phyloP scores from a whole-genome alignment of 2,113 vertebrate species.

The Onychostruthus taczanowskii region DNA sequence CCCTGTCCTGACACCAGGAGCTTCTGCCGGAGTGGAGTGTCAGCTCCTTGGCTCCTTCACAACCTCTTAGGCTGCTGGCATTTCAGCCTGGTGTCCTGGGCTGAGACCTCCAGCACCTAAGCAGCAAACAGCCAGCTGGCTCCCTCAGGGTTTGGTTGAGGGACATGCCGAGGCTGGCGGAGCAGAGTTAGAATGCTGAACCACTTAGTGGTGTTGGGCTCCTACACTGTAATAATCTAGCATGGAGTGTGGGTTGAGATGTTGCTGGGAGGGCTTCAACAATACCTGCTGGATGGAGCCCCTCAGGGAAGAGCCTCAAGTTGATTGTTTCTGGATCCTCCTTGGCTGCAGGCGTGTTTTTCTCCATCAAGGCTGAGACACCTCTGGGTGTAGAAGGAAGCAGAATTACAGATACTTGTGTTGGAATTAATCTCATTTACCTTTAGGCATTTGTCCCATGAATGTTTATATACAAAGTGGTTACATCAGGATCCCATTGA shows the following conservation, averaged over 20 bases:
- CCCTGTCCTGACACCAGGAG: background rate
- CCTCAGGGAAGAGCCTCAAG: fast-evolving
- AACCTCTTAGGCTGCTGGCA: background rate
- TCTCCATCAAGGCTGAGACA: background rate
- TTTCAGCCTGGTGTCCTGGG: background rate
- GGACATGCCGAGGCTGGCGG: background rate
- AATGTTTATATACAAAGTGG: background rate
- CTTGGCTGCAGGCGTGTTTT: background rate
- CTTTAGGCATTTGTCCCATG: background rate
- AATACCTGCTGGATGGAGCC: background rate
- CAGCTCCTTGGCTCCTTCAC: fast-evolving
- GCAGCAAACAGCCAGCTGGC: background rate
- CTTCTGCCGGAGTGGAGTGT: fast-evolving
- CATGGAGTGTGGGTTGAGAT: fast-evolving
- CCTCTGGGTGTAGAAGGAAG: background rate
- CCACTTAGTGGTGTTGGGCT: background rate
- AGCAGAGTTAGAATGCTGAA: background rate
- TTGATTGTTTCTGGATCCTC: background rate
- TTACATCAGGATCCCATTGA: background rate
- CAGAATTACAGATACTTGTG: background rate
- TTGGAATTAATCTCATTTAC: background rate
- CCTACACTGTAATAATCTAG: too few relatives aligned
- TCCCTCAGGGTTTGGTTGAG: fast-evolving
- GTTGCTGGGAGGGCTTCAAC: background rate
- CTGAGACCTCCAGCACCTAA: fast-evolving